Evolutionary conservation across 2,797 vertebrate genomes (phyloP).

Genomic region (Notoglanidium macrostoma): DNA sequence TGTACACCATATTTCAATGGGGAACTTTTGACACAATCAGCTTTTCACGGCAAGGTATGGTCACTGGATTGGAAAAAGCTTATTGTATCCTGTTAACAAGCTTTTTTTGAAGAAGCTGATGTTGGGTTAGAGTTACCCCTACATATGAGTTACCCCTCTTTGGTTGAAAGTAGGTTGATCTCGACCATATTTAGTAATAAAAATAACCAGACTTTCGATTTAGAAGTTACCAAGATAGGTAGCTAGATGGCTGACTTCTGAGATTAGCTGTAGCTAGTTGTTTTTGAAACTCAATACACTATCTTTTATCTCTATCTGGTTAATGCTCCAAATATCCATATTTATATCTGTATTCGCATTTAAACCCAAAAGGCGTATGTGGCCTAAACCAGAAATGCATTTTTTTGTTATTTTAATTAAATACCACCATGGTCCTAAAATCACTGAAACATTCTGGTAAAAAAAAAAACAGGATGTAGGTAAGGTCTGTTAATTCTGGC

Average conservation of each 20-base stretch:
- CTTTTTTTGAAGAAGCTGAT: not conserved
- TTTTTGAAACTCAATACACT: not conserved
- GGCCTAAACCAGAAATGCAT: not conserved
- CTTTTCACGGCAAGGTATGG: not conserved
- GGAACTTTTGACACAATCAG: not conserved
- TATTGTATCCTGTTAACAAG: not conserved
- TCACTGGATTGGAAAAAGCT: not conserved
- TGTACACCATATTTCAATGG: not conserved
- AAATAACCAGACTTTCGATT: not conserved
- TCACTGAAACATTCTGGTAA: not conserved
- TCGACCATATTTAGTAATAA: not conserved
- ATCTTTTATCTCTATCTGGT: not conserved
- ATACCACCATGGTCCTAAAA: not conserved
- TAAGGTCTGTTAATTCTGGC: not conserved
- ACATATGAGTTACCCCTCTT: not conserved
- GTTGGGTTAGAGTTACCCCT: not conserved
- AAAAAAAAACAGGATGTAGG: not conserved
- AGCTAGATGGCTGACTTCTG: not conserved
- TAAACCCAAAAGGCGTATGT: not conserved
- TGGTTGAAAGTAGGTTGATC: not conserved
- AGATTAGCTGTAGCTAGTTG: not conserved
- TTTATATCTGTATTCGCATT: not conserved
- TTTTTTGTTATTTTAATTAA: not conserved
- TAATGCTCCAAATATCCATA: constrained; percentile 1
- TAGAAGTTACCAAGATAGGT: not conserved